Evolutionary conservation across 2,888 invertebrate species (phyloP).

Genomic region (Drosophila neutralis): DNA sequence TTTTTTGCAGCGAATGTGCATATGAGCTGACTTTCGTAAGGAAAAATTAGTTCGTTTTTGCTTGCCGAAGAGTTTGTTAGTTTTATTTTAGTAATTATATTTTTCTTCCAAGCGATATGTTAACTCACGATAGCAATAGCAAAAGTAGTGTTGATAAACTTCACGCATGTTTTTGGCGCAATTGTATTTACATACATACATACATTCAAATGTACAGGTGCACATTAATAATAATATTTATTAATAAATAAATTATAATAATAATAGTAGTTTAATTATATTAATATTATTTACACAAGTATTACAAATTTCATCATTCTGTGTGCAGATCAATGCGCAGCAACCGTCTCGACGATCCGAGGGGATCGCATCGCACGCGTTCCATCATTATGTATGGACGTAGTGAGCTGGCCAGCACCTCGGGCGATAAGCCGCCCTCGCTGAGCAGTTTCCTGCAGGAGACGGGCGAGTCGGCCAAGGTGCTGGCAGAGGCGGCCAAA

Average conservation of each 20-base stretch:
- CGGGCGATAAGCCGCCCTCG: conserved; percentile 79
- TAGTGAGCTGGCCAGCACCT: conserved; percentile 83
- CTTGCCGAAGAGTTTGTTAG: no score
- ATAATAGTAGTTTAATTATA: not conserved
- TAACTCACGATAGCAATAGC: not conserved
- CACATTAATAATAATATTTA: not conserved
- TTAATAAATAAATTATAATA: not conserved
- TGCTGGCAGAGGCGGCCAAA: conserved; percentile 76
- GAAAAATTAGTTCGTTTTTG: not conserved
- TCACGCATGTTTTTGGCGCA: conserved; percentile 31
- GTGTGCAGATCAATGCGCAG: conserved; percentile 81
- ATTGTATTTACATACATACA: not conserved
- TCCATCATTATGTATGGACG: conserved; percentile 85
- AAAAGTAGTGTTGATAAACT: conserved; percentile 28
- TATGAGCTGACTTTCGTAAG: no score
- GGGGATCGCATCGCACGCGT: conserved; percentile 84
- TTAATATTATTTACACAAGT: not conserved
- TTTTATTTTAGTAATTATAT: not conserved
- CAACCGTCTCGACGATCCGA: conserved; percentile 84
- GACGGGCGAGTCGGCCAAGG: conserved; percentile 71
- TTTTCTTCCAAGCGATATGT: not conserved
- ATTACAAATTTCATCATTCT: not conserved
- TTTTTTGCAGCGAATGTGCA: not conserved
- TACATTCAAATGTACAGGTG: not conserved
- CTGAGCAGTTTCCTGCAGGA: conserved; percentile 80